These are phyloP conservation scores for Daktulosphaira vitifoliae DNA, from an alignment of 1,140 invertebrate species.

Conservation along the genomic window DNA sequence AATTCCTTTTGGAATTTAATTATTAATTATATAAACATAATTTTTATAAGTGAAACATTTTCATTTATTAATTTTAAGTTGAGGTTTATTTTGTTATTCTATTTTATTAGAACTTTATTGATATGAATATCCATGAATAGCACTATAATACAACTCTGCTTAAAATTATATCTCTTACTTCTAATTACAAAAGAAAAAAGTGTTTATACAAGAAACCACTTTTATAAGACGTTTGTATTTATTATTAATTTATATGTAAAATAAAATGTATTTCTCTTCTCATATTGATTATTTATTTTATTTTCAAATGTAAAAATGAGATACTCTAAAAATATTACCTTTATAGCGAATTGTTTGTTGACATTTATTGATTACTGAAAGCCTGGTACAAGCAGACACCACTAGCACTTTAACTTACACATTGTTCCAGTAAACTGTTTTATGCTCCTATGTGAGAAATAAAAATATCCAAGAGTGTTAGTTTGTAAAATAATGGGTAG, in stretches of 20 bases:
- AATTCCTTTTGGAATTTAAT: neutral
- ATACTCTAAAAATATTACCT: too few species aligned
- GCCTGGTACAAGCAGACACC: constrained; percentile 26
- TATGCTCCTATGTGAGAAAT: neutral
- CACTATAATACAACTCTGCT: neutral
- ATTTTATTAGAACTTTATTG: constrained; percentile 10
- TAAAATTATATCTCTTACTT: neutral
- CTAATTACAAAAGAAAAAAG: neutral
- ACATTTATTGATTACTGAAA: constrained; percentile 1
- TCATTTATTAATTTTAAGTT: constrained; percentile 1
- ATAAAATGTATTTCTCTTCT: constrained; percentile 19
- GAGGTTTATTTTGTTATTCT: constrained; percentile 25
- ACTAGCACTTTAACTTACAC: neutral
- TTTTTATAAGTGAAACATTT: too few species aligned
- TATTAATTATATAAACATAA: neutral
- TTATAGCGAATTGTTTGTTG: too few species aligned
- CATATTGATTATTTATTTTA: too few species aligned
- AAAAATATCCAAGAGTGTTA: too few species aligned
- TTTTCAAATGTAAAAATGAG: too few species aligned
- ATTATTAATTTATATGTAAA: constrained; percentile 15
- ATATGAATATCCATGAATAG: neutral
- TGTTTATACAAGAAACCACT: neutral
- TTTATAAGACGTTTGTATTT: constrained; percentile 21
- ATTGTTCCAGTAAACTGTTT: constrained; percentile 15
- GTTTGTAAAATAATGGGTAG: constrained; percentile 22